phyloP scores from a whole-genome alignment of 2,113 vertebrate genomes.

The Piprites chloris region DNA sequence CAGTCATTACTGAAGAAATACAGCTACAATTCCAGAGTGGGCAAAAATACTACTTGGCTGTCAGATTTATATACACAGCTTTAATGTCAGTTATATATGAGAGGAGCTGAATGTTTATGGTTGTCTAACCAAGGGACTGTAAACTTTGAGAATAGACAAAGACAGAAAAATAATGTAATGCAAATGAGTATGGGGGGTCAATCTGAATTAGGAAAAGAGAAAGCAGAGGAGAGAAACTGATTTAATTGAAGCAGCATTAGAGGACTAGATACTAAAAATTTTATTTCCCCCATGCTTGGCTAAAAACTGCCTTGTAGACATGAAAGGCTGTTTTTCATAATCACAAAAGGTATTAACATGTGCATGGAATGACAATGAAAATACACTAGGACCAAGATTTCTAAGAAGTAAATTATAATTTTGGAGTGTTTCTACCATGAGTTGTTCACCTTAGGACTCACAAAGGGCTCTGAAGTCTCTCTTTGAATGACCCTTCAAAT shows the following conservation, averaged over 20 bases:
- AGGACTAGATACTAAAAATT: conserved; percentile 46
- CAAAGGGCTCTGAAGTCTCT: background rate
- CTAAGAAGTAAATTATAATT: background rate
- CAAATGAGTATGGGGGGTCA: conserved; percentile 51
- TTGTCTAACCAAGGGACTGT: conserved; percentile 68
- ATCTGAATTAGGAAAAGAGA: conserved; percentile 54
- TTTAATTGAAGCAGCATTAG: conserved; percentile 66
- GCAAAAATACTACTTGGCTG: conserved; percentile 56
- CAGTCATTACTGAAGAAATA: conserved; percentile 51
- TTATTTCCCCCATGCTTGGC: conserved; percentile 60
- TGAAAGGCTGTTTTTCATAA: conserved; percentile 28
- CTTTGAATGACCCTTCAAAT: background rate
- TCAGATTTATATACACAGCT: conserved; percentile 62
- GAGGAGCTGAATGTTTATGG: conserved; percentile 62
- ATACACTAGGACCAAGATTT: background rate
- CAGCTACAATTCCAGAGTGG: conserved; percentile 36
- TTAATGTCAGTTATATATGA: conserved; percentile 69
- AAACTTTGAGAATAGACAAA: conserved; percentile 66
- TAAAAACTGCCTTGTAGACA: conserved; percentile 46
- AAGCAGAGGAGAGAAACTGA: conserved; percentile 53
- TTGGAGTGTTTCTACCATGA: background rate
- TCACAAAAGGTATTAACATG: background rate
- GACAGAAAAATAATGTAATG: conserved; percentile 64
- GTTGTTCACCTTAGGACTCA: background rate
- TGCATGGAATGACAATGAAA: conserved; percentile 21